Evolutionary conservation across 1,140 invertebrate genomes (phyloP).

Genomic region (Drosophila melanogaster): DNA sequence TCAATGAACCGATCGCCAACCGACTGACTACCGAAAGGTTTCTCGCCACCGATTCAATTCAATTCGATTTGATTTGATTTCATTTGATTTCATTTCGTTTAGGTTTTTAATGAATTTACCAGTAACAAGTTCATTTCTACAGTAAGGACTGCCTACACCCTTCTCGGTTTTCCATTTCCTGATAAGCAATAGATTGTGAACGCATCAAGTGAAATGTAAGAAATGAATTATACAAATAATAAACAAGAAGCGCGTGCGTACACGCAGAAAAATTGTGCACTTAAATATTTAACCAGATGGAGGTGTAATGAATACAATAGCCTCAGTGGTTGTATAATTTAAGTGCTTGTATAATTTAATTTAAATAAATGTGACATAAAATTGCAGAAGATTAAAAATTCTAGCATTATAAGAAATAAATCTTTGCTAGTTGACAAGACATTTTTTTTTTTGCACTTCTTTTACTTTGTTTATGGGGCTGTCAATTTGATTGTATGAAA

Average conservation of each 20-base stretch:
- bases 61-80: neutral
- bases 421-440: too few relatives aligned
- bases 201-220: neutral
- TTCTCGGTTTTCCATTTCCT: neutral
- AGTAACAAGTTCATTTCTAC: constrained; percentile 50
- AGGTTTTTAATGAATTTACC: constrained; percentile 4
- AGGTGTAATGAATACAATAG: too few relatives aligned
- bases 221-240: neutral
- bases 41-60: neutral
- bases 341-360: too few relatives aligned
- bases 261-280: neutral
- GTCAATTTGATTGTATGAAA: constrained; percentile 40
- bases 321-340: too few relatives aligned
- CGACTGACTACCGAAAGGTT: constrained; percentile 15
- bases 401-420: too few relatives aligned
- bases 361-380: too few relatives aligned
- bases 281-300: neutral
- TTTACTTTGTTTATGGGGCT: constrained; percentile 44
- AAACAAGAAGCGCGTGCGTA: neutral
- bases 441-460: constrained; percentile 21
- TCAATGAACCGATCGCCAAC: constrained; percentile 52
- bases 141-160: constrained; percentile 3
- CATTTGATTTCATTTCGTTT: constrained; percentile 7
- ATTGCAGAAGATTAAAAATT: too few relatives aligned
- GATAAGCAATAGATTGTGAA: constrained; percentile 7